phyloP scores from a whole-genome alignment of 2,888 invertebrate genomes.

The Rhagophthalmus giganteus region DNA sequence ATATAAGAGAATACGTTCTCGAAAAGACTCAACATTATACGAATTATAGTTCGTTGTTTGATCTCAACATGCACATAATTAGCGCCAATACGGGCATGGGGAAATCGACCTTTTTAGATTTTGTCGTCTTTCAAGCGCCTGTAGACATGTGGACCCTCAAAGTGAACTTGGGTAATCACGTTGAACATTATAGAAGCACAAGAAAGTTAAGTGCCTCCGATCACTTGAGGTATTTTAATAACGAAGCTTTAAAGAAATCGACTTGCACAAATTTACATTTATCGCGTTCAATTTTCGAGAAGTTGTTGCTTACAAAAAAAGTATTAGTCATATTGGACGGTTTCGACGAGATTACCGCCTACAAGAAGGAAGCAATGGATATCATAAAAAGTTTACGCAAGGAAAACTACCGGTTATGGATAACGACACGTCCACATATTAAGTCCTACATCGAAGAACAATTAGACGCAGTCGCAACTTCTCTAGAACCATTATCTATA shows the following conservation, averaged over 20 bases:
- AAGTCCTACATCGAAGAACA: neutral
- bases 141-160: slow-evolving; percentile 3
- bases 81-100: slow-evolving; percentile 12
- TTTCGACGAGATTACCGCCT: neutral
- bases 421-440: neutral
- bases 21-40: neutral
- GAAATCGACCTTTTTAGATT: slow-evolving; percentile 4
- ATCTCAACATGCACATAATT: too few relatives aligned
- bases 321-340: neutral
- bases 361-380: neutral
- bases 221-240: neutral
- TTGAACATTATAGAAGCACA: neutral
- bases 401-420: neutral
- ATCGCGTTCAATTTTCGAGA: neutral
- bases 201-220: neutral
- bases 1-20: neutral
- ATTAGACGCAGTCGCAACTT: neutral
- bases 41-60: neutral
- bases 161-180: neutral
- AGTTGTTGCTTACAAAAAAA: neutral
- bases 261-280: neutral
- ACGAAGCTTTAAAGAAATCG: neutral
- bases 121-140: neutral
- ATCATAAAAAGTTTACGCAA: neutral
- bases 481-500: neutral